Base-by-base conservation (phyloP, 2,797 vertebrate species). In the Hafferia zeledoni region DNA sequence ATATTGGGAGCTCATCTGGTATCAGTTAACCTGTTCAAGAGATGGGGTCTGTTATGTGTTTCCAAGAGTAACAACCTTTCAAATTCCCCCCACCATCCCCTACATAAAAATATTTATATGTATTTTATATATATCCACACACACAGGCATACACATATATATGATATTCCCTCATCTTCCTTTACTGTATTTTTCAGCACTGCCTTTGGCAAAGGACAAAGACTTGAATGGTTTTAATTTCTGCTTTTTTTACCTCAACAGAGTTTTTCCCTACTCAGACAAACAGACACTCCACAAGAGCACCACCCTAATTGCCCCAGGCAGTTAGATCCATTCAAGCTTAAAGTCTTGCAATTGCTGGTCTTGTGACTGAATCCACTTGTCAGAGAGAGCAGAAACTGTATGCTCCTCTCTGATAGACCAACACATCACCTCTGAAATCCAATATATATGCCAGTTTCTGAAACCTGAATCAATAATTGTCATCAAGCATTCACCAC, bases 381-480 rank as follows among this genome's bases (percentile, higher is more conserved):
- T 53, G 50, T 49, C 76, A 69, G 41, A 27, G 24, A 28, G 22
- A 71, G 39, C 69, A 5, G 27, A 69, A 92, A 79, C 63, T 52
- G 74, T 23, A 87, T 49, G 63, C 33, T 94, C 67, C 75, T 93
- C 87, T 65, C 72, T 2, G 5, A 76, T 28, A 83, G 70, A 24
- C 69, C 67, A 88, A 86, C 87, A 84, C 61, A 76, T 79, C 77
- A 56, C 70, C 59, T 87, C 88, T 76, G 85, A 96, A 95, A 95
- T 90, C 67, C 89, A 96, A 91, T 92, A 76, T 28, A 70, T 19
- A 76, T 0, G 1, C 63, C 44, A 39, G 27, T 63, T 88, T 89
- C 47, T 76, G 76, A 84, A 63, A 41, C 47, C 37, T 31, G 46
- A 91, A 91, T 95, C 95, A 82, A 76, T 90, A 91, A 76, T 1